Conservation (phyloP, 2,797 vertebrate species). For the Brachyalestes nurse region DNA sequence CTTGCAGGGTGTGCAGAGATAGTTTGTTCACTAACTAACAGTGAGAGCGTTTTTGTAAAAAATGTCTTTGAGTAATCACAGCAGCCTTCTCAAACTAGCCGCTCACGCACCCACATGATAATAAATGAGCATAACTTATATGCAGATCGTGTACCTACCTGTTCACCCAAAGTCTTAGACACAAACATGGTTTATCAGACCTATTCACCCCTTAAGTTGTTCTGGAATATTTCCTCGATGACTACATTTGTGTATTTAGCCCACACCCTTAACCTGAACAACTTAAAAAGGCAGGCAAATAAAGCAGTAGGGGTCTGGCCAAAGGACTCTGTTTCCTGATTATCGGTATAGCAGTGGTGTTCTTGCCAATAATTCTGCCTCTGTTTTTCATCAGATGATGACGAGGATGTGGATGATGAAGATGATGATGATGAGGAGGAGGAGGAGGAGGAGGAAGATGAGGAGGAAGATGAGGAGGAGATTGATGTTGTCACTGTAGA, state of each 20-base stretch:
- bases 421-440: constrained; percentile 84
- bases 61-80: constrained; percentile 2
- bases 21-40: background rate
- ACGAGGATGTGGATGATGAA: constrained; percentile 69
- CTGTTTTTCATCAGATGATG: constrained; percentile 66
- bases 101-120: background rate
- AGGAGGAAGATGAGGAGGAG: constrained; percentile 93
- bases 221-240: background rate
- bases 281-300: background rate
- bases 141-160: background rate
- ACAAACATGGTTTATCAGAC: background rate
- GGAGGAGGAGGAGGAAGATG: constrained; percentile 87
- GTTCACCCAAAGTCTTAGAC: background rate
- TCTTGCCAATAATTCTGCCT: background rate
- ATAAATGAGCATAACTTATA: background rate
- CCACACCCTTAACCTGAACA: background rate
- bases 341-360: background rate
- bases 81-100: background rate
- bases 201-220: background rate
- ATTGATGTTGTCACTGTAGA: constrained; percentile 98
- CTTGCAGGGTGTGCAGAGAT: background rate
- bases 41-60: background rate
- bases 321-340: background rate
- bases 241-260: background rate
- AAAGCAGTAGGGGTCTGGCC: background rate